Evolutionary conservation across 2,888 invertebrate species (phyloP), one percentile per base, ranked within the genome.

Genomic region (Rhingia rostrata): DNA sequence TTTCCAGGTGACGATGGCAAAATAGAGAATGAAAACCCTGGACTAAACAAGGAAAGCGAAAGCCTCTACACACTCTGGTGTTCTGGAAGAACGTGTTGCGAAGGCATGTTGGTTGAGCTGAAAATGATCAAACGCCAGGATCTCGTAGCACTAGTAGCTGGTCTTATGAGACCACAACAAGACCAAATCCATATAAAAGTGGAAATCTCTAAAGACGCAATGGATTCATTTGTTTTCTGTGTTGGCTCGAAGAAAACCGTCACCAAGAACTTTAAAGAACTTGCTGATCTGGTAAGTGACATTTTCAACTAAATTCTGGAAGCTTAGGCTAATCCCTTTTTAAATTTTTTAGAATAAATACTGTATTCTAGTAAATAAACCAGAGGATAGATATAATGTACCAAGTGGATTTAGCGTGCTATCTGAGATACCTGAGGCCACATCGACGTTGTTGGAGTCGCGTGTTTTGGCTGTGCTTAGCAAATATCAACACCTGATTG

Each of bases 71-170:
- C 96, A 0, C 93, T 99, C 87, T 99, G 99, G 97, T 99, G 99
- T 91, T 97, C 97, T 87, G 99, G 99, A 0, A 93, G 99, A 43
- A 94, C 96, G 10, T 98, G 98, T 90, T 98, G 98, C 88, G 98
- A 99, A 90, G 99, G 99, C 41, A 98, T 99, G 98, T 93, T 99
- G 69, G 96, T 99, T 0, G 98, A 99, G 89, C 92, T 99, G 64
- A 97, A 97, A 90, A 94, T 99, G 86, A 95, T 99, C 64, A 99
- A 98, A 93, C 94, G 99, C 45, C 99, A 99, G 93, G 99, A 99
- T 92, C 92, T 99, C 64, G 95, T 99, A 3, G 96, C 97, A 64
- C 93, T 98, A 9, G 91, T 98, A 1, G 93, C 97, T 1, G 96
- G 97, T 45, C 91, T 97, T 81, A 95, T 98, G 89, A 93, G 96